Percentiles rank a stretch among this genome's conserved stretches.
Evolutionary conservation across 2,113 vertebrate genomes (phyloP).

Genomic region (Empidonax alnorum): DNA sequence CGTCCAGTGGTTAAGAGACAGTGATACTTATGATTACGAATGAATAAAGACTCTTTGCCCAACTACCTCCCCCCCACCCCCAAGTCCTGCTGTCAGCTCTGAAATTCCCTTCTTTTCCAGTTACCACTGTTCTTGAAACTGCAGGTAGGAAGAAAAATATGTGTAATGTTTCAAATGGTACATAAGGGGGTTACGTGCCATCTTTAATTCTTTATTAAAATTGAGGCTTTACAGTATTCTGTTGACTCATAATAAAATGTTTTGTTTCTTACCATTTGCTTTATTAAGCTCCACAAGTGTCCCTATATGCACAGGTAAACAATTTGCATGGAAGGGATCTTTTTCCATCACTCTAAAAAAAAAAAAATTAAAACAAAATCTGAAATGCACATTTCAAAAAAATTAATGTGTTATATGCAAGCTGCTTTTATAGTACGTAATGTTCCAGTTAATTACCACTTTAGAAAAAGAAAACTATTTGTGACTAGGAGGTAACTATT

Average conservation of each 20-base stretch:
- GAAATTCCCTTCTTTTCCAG: neutral
- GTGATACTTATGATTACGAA: neutral
- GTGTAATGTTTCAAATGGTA: neutral
- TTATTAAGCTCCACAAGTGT: constrained; percentile 97
- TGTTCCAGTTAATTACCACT: neutral
- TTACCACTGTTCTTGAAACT: neutral
- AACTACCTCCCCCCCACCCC: neutral
- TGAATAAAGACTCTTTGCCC: neutral
- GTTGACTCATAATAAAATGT: neutral
- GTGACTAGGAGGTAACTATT: neutral
- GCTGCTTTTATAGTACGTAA: neutral
- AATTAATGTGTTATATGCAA: neutral
- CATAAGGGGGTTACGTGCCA: neutral
- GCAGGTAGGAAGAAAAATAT: neutral
- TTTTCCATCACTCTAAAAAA: constrained; percentile 92
- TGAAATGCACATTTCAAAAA: neutral
- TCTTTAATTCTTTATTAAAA: neutral
- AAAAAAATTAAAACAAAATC: neutral
- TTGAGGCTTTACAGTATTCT: neutral
- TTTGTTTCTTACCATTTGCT: constrained; percentile 87
- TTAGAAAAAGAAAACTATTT: neutral
- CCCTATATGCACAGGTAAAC: constrained; percentile 98
- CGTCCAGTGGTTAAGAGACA: neutral
- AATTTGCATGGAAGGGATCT: constrained; percentile 97
- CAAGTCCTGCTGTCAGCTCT: neutral